phyloP scores from a whole-genome alignment of 1,140 invertebrate genomes.

The Tyrophagus putrescentiae region DNA sequence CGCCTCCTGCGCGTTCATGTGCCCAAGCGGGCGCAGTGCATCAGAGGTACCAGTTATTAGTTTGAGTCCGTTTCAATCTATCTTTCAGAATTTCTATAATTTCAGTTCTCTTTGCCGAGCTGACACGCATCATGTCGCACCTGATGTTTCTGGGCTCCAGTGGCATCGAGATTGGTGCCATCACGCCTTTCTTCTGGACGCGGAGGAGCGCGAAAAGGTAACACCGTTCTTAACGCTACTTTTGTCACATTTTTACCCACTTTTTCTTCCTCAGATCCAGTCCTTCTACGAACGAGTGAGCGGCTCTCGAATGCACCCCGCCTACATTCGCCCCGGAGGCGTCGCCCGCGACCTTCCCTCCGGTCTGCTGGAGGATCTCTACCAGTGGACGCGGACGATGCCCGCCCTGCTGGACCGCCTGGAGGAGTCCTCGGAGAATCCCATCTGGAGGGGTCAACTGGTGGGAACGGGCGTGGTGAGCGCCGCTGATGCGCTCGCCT shows the following conservation, averaged over 20 bases:
- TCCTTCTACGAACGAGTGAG: constrained; percentile 94
- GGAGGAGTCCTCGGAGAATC: constrained; percentile 82
- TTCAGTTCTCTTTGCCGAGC: constrained; percentile 67
- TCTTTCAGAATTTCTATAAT: too few species aligned
- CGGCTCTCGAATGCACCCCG: constrained; percentile 90
- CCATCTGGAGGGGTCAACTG: constrained; percentile 77
- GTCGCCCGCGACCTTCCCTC: constrained; percentile 76
- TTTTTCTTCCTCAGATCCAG: constrained; percentile 47
- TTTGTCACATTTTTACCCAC: neutral
- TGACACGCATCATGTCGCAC: constrained; percentile 84
- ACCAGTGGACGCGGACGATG: constrained; percentile 71
- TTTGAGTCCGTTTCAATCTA: constrained; percentile 7
- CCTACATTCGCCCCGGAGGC: constrained; percentile 83
- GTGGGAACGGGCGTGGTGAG: constrained; percentile 72
- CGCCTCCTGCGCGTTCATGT: constrained; percentile 89
- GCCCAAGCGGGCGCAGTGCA: constrained; percentile 82
- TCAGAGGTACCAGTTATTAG: constrained; percentile 58
- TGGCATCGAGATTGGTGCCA: constrained; percentile 77
- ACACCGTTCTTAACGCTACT: neutral
- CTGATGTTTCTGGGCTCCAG: constrained; percentile 84
- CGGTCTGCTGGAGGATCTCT: constrained; percentile 88
- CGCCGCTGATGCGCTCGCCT: constrained; percentile 79
- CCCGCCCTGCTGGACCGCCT: constrained; percentile 75
- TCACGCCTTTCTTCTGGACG: constrained; percentile 95
- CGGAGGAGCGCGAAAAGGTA: constrained; percentile 93